These are phyloP conservation scores for Chloromyia formosa DNA, from an alignment of 2,888 invertebrate genomes.

Conservation along the genomic window DNA sequence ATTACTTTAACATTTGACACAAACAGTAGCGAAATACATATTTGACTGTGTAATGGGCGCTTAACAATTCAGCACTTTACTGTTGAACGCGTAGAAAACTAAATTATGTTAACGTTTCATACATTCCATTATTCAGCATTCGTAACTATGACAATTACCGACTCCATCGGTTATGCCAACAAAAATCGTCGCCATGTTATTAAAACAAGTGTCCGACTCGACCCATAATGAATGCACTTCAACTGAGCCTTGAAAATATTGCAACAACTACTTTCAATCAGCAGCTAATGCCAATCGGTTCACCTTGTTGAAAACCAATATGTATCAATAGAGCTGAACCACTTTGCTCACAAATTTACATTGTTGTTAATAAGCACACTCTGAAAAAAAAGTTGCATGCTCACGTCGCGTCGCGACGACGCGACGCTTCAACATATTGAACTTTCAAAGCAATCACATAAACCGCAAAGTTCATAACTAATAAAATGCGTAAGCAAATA, in stretches of 20 bases:
- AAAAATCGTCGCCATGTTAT: not conserved
- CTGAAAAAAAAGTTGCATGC: not conserved
- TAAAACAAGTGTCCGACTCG: not conserved
- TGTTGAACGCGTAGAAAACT: no score
- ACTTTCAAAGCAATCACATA: not conserved
- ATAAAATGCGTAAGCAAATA: not conserved
- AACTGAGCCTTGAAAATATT: constrained; percentile 13
- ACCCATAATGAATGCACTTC: not conserved
- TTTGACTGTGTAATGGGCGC: no score
- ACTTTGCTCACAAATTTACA: not conserved
- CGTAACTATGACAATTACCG: not conserved
- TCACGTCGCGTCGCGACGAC: not conserved
- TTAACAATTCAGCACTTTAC: no score
- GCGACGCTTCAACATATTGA: not conserved
- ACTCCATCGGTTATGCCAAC: not conserved
- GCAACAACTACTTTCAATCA: constrained; percentile 25
- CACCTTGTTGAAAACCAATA: not conserved
- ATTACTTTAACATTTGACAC: no score
- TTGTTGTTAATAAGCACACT: not conserved
- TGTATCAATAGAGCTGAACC: not conserved
- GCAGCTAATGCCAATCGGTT: not conserved
- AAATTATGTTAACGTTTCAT: no score
- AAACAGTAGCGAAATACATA: no score
- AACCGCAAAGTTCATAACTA: not conserved
- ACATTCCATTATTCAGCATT: no score